phyloP scores from a whole-genome alignment of 2,888 invertebrate species.

The Theretra japonica region DNA sequence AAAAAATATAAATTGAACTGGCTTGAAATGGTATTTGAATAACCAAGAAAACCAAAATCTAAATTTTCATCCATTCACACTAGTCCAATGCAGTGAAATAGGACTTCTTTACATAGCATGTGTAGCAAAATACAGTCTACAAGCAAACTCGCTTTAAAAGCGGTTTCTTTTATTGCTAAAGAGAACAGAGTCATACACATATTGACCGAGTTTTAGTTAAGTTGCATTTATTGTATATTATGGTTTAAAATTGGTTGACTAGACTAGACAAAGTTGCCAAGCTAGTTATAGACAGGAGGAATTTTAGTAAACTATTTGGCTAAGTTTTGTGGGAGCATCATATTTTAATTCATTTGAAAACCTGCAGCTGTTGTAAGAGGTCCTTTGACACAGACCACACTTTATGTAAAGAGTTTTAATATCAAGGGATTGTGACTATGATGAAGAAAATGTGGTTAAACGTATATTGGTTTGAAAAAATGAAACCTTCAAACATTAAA shows the following conservation, averaged over 20 bases:
- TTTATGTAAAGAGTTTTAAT: too few relatives aligned
- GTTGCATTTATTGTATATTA: not conserved
- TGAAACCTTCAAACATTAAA: too few relatives aligned
- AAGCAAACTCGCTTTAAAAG: not conserved
- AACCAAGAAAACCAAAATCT: too few relatives aligned
- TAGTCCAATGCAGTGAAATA: not conserved
- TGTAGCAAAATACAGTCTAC: not conserved
- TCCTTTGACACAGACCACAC: too few relatives aligned
- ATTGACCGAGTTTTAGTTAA: not conserved
- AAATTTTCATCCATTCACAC: not conserved
- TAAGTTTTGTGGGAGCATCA: not conserved
- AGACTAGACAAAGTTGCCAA: not conserved
- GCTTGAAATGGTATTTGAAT: too few relatives aligned
- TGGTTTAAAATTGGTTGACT: not conserved
- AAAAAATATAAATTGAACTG: too few relatives aligned
- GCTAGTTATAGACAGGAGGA: not conserved
- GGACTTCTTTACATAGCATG: too few relatives aligned
- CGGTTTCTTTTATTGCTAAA: constrained; percentile 14
- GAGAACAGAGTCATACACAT: not conserved
- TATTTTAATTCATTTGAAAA: too few relatives aligned
- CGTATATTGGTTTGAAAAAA: too few relatives aligned
- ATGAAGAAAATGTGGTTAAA: too few relatives aligned
- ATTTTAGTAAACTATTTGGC: not conserved
- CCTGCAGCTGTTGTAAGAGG: too few relatives aligned
- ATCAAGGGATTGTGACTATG: too few relatives aligned